Evolutionary conservation across 2,797 vertebrate genomes (phyloP), one percentile per base, ranked within the genome.

Genomic region (Epinephelus awoara): DNA sequence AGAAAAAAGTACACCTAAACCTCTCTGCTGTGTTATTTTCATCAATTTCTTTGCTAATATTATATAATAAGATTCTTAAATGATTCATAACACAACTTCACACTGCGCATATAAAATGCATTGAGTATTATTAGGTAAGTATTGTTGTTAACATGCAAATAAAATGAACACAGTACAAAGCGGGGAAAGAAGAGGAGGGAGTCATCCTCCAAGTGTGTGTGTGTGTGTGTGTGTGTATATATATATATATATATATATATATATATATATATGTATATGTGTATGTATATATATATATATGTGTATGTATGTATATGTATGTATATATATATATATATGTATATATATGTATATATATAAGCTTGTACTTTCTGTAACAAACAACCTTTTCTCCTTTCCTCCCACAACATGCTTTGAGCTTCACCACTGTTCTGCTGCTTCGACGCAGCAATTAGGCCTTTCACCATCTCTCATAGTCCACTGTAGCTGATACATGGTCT

Each of bases 391-490:
- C 6, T 71, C 38, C 15, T 80, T 74, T 72, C 51, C 63, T 75
- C 78, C 77, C 66, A 76, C 67, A 42, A 17, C 38, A 51, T 6
- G 14, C 72, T 75, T 34, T 67, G 19, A 74, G 63, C 49, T 51
- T 74, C 23, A 49, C n/a, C 44, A 10, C 46, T 67, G 58, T 56
- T 67, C 4, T 11, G 25, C 9, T 54, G 18, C 57, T 54, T 59
- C 40, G 6, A 75, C 18, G 61, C 19, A 56, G 79, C 61, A 87
- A 82, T 87, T 68, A 80, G 47, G 54, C 49, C 46, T 69, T 75
- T 77, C 56, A 42, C 23, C 66, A 66, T 55, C 66, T 80, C 77
- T 67, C n/a, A 55, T n/a, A 61, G 75, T 83, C 86, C 51, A 74
- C 27, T 65, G 68, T 42, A 56, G 79, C 56, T 67, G 44, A 79